Evolutionary conservation across 2,113 vertebrate genomes (phyloP).

Genomic region (Boleophthalmus pectinirostris): DNA sequence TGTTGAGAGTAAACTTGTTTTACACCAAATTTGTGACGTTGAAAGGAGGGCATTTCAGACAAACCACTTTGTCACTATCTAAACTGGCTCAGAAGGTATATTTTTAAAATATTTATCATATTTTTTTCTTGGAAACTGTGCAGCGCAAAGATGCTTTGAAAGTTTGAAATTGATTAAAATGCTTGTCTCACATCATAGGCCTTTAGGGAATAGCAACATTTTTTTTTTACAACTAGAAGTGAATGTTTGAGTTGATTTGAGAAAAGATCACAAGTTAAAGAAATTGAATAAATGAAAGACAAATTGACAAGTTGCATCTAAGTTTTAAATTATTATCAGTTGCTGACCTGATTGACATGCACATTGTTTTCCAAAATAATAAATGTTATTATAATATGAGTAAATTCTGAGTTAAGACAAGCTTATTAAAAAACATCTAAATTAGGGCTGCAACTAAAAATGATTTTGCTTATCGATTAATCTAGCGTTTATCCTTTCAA

Average conservation of each 20-base stretch:
- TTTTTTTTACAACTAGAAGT: background rate
- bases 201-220: background rate
- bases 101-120: background rate
- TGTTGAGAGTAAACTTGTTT: background rate
- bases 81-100: too few species aligned
- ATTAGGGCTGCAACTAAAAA: too few species aligned
- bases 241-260: background rate
- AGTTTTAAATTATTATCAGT: too few species aligned
- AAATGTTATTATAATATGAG: background rate
- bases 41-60: background rate
- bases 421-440: too few species aligned
- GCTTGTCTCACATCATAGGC: background rate
- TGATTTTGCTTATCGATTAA: too few species aligned
- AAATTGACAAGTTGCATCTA: background rate
- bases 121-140: background rate
- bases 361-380: too few species aligned
- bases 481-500: too few species aligned
- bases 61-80: background rate
- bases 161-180: background rate
- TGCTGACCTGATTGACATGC: too few species aligned
- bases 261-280: background rate
- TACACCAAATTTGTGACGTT: background rate
- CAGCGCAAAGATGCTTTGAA: background rate
- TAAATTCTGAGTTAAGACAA: background rate
- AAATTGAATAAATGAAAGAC: background rate